Evolutionary conservation across 37 sponge, comb jelly and placozoan genomes (phyloP), one percentile per base, ranked within the genome.

Genomic region (Axinella damicornis): DNA sequence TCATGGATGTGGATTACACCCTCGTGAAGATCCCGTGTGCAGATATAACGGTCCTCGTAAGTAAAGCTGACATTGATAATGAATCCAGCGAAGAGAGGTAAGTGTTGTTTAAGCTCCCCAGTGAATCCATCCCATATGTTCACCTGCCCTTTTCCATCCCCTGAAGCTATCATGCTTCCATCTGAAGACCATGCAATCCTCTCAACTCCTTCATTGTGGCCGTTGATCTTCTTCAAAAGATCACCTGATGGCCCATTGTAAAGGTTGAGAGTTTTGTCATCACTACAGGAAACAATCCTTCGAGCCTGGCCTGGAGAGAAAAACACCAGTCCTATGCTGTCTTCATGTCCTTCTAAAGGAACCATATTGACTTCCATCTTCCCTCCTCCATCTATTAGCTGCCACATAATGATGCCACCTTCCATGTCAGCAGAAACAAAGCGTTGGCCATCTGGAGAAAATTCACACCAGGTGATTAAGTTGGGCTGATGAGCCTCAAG

Each of bases 391-490:
- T 37, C 0, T 0, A 19, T 1, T 52, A 84, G 40, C 14, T 62
- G 30, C 84, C 84, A 84, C 75, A 84, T 59, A 15, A 52, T 63
- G 21, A 74, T 74, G 2, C 16, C 2, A 1, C 84, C 84, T 46
- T 84, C 75, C 76, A 72, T 84, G 37, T 84, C 84, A 61, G 67
- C 84, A 1, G 84, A 84, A 14, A 84, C 57, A 74, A 84, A 73
- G 5, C 11, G 19, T 16, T 61, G 32, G 19, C 75, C 75, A 63
- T 63, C 31, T 33, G 75, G 53, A 13, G 68, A 74, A 62, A 84
- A 84, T 6, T 84, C 75, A 22, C 13, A 16, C 2, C 1, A 73
- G 25, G 75, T 73, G 18, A 84, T 84, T 5, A 74, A 5, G 65
- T 53, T 61, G 9, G 46, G 6, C 6, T 84, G 54, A 74, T 84